phyloP scores from a whole-genome alignment of 2,113 vertebrate genomes.

The Planiliza haematocheilus region DNA sequence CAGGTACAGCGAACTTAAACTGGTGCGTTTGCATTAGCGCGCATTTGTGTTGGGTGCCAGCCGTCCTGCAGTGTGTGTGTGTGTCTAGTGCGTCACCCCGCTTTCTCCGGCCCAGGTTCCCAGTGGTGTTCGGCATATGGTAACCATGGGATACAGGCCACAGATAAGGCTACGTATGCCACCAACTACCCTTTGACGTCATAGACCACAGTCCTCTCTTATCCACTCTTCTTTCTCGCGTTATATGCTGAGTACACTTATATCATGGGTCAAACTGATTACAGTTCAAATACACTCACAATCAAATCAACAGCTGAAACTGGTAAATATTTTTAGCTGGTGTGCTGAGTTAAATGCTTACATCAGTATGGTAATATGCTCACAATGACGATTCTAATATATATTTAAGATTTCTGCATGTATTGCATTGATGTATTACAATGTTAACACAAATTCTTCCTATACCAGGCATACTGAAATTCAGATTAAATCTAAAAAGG shows the following conservation, averaged over 20 bases:
- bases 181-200: conserved; percentile 71
- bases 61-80: conserved; percentile 69
- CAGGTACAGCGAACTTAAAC: conserved; percentile 36
- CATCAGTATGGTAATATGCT: too few relatives aligned
- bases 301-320: too few relatives aligned
- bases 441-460: too few relatives aligned
- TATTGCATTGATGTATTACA: too few relatives aligned
- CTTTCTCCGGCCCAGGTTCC: conserved; percentile 75
- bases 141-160: conserved; percentile 78
- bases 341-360: too few relatives aligned
- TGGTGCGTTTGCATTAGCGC: conserved; percentile 28
- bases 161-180: conserved; percentile 66
- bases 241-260: too few relatives aligned
- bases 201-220: conserved; percentile 32
- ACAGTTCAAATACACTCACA: not conserved
- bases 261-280: not conserved
- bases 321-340: too few relatives aligned
- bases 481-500: too few relatives aligned
- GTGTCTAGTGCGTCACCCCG: conserved; percentile 81
- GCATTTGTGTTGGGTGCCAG: conserved; percentile 64
- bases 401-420: too few relatives aligned
- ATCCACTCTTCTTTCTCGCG: conserved; percentile 1
- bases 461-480: too few relatives aligned
- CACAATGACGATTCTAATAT: too few relatives aligned
- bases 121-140: conserved; percentile 83